phyloP scores from a whole-genome alignment of 2,797 vertebrate species.

The Lateolabrax maculatus region DNA sequence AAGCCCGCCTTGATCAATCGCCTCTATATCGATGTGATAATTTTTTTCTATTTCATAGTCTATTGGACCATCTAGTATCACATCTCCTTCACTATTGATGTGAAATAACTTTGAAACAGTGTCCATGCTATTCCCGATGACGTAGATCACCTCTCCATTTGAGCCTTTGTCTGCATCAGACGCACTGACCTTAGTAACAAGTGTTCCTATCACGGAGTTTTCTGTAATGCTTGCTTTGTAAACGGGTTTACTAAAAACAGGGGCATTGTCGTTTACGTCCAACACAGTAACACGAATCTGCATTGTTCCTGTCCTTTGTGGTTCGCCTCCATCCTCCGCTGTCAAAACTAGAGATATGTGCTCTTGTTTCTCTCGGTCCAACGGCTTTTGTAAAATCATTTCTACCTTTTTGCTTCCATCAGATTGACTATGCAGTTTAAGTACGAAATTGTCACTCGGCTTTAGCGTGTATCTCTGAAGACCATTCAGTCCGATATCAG shows the following conservation, averaged over 20 bases:
- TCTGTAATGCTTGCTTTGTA: slow-evolving; percentile 75
- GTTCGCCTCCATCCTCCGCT: slow-evolving; percentile 76
- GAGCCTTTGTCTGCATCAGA: slow-evolving; percentile 74
- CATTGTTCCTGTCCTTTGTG: slow-evolving; percentile 72
- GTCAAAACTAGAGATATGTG: slow-evolving; percentile 66
- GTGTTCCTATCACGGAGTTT: slow-evolving; percentile 60
- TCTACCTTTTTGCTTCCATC: slow-evolving; percentile 75
- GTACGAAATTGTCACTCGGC: slow-evolving; percentile 70
- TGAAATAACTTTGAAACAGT: slow-evolving; percentile 59
- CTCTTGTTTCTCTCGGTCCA: slow-evolving; percentile 76
- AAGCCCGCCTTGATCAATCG: slow-evolving; percentile 81
- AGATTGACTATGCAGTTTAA: slow-evolving; percentile 61
- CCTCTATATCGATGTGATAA: slow-evolving; percentile 80
- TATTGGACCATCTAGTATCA: slow-evolving; percentile 36
- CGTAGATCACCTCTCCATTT: slow-evolving; percentile 68
- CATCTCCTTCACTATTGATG: slow-evolving; percentile 41
- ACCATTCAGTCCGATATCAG: slow-evolving; percentile 71
- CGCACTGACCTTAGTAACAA: slow-evolving; percentile 69
- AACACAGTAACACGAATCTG: slow-evolving; percentile 74
- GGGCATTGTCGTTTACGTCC: slow-evolving; percentile 78
- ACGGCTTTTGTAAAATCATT: slow-evolving; percentile 75
- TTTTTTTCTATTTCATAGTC: slow-evolving; percentile 77
- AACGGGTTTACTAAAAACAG: slow-evolving; percentile 66
- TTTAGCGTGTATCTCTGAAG: slow-evolving; percentile 73
- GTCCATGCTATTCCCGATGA: slow-evolving; percentile 55